Percentiles rank a stretch among this genome's conserved stretches.
Evolutionary conservation across 2,113 vertebrate species (phyloP).

Genomic region (Isichthys henryi): DNA sequence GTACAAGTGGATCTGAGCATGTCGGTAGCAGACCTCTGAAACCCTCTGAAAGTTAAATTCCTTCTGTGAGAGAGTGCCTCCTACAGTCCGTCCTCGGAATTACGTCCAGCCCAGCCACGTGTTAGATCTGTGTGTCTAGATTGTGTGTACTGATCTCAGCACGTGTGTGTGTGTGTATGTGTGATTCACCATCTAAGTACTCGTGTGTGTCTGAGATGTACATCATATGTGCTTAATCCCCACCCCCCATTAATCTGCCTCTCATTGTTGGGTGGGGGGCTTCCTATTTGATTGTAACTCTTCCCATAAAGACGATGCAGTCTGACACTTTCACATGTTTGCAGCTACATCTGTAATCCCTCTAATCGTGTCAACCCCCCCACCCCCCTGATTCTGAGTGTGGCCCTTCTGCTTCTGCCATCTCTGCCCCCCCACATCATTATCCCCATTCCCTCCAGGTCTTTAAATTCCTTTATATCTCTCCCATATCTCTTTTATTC

Average conservation of each 20-base stretch:
- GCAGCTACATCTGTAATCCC: neutral
- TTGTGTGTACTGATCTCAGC: neutral
- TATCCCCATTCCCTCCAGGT: neutral
- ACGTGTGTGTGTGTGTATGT: neutral
- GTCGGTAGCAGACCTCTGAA: neutral
- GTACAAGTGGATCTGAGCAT: neutral
- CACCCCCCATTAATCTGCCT: neutral
- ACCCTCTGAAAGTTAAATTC: neutral
- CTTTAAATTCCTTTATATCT: neutral
- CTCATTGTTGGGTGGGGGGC: neutral
- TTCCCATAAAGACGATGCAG: neutral
- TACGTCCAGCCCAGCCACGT: neutral
- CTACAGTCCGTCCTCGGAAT: neutral
- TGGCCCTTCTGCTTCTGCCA: neutral
- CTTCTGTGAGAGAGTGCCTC: neutral
- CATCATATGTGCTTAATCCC: neutral
- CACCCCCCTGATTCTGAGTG: neutral
- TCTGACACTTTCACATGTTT: neutral
- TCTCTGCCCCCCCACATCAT: neutral
- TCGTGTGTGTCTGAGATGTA: neutral
- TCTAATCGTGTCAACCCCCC: neutral
- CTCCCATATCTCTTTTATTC: constrained; percentile 22
- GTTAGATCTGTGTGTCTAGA: neutral
- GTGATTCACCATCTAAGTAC: neutral
- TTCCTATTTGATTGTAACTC: neutral